Conservation (phyloP, 1,140 invertebrate species). For the Drosophila kanapiae region DNA sequence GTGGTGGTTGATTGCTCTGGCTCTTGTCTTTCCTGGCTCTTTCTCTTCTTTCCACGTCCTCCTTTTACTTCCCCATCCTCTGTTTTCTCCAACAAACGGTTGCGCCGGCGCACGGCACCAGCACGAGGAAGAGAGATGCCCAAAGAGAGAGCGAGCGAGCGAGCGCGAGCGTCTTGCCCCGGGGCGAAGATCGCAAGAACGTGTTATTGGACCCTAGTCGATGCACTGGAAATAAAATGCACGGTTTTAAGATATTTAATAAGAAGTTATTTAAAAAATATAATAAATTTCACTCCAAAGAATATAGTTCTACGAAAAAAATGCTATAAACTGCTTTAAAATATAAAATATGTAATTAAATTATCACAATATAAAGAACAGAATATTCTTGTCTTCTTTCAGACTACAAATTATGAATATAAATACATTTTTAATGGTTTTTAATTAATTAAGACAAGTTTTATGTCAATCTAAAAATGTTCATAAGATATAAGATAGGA, state of each 20-base stretch:
- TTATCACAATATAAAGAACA: no score
- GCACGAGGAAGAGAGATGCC: conserved; percentile 56
- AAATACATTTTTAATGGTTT: no score
- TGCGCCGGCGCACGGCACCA: conserved; percentile 67
- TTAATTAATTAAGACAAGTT: no score
- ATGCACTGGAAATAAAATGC: conserved; percentile 25
- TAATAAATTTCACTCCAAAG: no score
- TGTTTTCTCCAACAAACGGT: conserved; percentile 33
- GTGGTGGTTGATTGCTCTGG: conserved; percentile 53
- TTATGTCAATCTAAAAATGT: no score
- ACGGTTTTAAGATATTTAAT: neutral
- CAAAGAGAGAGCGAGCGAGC: conserved; percentile 32
- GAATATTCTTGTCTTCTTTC: no score
- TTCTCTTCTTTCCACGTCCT: conserved; percentile 20
- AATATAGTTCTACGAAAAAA: no score
- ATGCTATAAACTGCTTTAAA: no score
- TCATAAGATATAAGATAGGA: no score
- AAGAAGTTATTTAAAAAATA: no score
- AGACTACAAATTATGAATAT: no score
- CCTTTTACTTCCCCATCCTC: conserved; percentile 9
- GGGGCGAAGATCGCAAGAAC: conserved; percentile 32
- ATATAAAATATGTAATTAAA: no score
- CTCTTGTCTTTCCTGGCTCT: conserved; percentile 40
- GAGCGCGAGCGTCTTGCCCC: conserved; percentile 17
- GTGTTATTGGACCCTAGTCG: conserved; percentile 37